Evolutionary conservation across 2,113 vertebrate species (phyloP), one percentile per base, ranked within the genome.

Genomic region (Mirza zaza): DNA sequence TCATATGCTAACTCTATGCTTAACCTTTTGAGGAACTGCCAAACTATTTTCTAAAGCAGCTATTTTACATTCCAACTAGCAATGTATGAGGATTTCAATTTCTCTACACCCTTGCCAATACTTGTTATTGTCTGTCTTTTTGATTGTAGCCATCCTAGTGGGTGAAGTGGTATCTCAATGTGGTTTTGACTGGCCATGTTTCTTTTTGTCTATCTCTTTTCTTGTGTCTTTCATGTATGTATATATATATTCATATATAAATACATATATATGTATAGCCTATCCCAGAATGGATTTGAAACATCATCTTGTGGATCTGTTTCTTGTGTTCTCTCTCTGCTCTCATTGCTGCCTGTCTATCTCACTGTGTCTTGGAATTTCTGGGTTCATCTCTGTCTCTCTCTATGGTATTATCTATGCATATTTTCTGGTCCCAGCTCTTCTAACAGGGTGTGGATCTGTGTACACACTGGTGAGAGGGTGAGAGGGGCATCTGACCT

Each of bases 381-480:
- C 77, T 36, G 73, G 77, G 90, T 48, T 85, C 88, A 34, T 59
- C 20, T 48, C 73, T 55, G 13, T 65, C 68, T 89, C 55, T 88
- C n/a, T 82, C 59, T 57, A 3, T 4, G 77, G 81, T 80, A 86
- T 83, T 90, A 52, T n/a, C 55, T 57, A 13, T 87, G 4, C 2
- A 0, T 25, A 48, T 39, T 80, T 83, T 81, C n/a, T 42, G n/a
- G 90, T 67, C 80, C 45, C 95, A 97, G 94, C 93, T 95, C 94
- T 94, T 96, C 67, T 87, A 42, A 68, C 73, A 92, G 94, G 79
- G 84, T 87, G 63, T 87, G 59, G 87, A 18, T 55, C 70, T 81
- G 10, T 90, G 70, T 48, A 17, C 48, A 80, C 59, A 8, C 36
- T 27, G 55, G 18, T 4, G 32, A 81, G 55, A 57, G 36, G 55